Evolutionary conservation across 2,797 vertebrate genomes (phyloP), one percentile per base, ranked within the genome.

Genomic region (Pterois miles): DNA sequence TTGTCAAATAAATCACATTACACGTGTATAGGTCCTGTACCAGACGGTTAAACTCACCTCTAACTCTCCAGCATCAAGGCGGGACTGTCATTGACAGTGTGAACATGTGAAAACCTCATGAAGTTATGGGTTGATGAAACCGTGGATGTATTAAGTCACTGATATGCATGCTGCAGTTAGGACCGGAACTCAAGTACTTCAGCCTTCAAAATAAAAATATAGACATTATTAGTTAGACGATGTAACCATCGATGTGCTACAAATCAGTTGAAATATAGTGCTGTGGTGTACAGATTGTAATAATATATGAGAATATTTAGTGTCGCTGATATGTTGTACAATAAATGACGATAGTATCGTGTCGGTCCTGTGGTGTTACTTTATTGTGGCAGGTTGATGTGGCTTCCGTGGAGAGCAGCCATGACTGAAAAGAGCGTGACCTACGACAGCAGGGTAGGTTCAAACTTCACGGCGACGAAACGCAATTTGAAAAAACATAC

Each of bases 381-480:
- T 86, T 91, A 87, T 86, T 88, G 3, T 86, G 84, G 18, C 8
- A 63, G 29, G n/a, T 25, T 22, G 3, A 11, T 8, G 5, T 0
- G 0, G 23, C 71, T 89, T 90, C 88, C 82, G 80, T 29, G 5
- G 18, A 62, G 2, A 4, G 50, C 52, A 20, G 67, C 60, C 43
- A 68, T 74, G 8, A 56, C 72, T 67, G 62, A 74, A 59, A 50
- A 40, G 2, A 23, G 27, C 43, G 2, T 89, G 88, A 92, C 85
- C 89, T 92, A 93, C 62, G 92, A 91, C 11, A 83, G 9, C 56
- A 7, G 63, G 18, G 29, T 16, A 71, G 75, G 83, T 25, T 64
- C 89, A 82, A 85, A 88, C 13, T 0, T 20, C 0, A 20, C 0
- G 3, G 38, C 3, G 16, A 65, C 20, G 16, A 80, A 86, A 74